These are phyloP conservation scores for Tethea ocularis DNA, from an alignment of 2,888 invertebrate species.

Conservation along the genomic window DNA sequence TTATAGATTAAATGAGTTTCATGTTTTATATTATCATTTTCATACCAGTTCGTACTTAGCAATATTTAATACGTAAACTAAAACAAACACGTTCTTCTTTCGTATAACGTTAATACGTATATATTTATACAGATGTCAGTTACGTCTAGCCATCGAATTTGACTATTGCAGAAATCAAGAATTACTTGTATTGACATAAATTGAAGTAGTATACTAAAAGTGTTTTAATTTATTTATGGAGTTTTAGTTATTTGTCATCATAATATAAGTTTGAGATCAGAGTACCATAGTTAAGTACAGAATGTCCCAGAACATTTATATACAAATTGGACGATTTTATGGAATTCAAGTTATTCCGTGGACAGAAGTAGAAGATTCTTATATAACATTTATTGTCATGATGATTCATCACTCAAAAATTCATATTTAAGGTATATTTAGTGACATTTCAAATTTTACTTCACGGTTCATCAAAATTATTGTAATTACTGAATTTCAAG, in stretches of 20 bases:
- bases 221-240: too few species aligned
- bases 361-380: neutral
- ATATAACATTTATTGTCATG: neutral
- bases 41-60: too few species aligned
- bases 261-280: too few species aligned
- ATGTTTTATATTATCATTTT: too few species aligned
- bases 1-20: too few species aligned
- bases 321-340: too few species aligned
- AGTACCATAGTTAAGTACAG: too few species aligned
- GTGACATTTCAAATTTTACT: neutral
- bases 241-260: too few species aligned
- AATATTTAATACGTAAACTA: neutral
- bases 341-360: neutral
- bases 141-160: neutral
- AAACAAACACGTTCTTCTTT: neutral
- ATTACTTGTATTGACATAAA: neutral
- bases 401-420: neutral
- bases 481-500: neutral
- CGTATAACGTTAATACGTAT: neutral
- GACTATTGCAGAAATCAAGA: neutral
- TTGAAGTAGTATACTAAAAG: too few species aligned
- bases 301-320: too few species aligned
- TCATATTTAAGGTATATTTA: constrained; percentile 10
- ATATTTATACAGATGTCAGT: neutral
- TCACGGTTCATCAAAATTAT: constrained; percentile 4